phyloP scores from a whole-genome alignment of 2,888 invertebrate genomes.

The Polyommatus icarus region DNA sequence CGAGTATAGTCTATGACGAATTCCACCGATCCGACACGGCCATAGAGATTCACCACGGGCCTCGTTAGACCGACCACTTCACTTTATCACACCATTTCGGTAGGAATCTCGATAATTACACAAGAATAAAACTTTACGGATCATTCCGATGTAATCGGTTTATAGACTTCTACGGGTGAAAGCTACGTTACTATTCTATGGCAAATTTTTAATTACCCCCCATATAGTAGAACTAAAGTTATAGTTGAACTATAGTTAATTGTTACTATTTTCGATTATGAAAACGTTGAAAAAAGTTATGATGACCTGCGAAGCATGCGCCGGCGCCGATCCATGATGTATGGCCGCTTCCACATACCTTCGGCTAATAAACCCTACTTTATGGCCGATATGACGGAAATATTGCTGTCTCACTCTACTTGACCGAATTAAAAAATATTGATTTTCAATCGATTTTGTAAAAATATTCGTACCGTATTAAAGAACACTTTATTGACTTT shows the following conservation, averaged over 20 bases:
- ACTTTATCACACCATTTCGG: conserved; percentile 74
- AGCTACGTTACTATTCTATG: conserved; percentile 48
- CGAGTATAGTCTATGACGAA: conserved; percentile 59
- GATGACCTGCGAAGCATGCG: conserved; percentile 61
- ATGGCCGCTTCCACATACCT: conserved; percentile 67
- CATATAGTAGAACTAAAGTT: conserved; percentile 40
- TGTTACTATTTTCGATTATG: conserved; percentile 41
- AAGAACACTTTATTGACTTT: no score
- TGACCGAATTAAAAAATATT: background rate
- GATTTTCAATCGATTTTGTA: background rate
- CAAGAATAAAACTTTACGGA: conserved; percentile 62
- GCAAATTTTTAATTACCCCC: conserved; percentile 42
- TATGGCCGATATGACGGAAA: conserved; percentile 53
- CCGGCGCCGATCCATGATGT: conserved; percentile 72
- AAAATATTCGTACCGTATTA: background rate
- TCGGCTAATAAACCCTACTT: conserved; percentile 67
- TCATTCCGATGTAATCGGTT: conserved; percentile 55
- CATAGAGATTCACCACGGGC: conserved; percentile 64
- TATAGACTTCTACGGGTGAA: conserved; percentile 54
- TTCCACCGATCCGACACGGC: conserved; percentile 61
- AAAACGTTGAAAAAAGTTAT: conserved; percentile 51
- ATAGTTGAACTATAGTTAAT: conserved; percentile 38
- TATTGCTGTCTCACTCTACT: conserved; percentile 57
- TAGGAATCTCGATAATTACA: conserved; percentile 70
- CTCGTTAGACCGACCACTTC: conserved; percentile 72